These are phyloP conservation scores for Peromyscus aztecus DNA, from an alignment of 2,797 vertebrate genomes.

Conservation along the genomic window DNA sequence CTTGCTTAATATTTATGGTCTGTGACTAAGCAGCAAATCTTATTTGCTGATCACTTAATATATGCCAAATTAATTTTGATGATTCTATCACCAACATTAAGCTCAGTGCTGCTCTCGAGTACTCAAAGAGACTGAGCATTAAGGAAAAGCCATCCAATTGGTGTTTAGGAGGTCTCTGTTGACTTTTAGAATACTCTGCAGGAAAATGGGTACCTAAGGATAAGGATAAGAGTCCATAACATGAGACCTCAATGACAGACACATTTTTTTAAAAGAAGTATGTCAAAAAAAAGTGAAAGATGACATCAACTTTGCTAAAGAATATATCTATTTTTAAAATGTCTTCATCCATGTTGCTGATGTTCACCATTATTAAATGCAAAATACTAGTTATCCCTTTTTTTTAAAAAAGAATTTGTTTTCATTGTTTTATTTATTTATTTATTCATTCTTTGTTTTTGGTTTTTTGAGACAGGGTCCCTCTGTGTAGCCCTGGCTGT, in stretches of 20 bases:
- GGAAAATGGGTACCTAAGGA: background rate
- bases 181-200: slow-evolving; percentile 18
- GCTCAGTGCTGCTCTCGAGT: background rate
- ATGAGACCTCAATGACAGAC: background rate
- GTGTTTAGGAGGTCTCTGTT: background rate
- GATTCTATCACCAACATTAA: slow-evolving; percentile 59
- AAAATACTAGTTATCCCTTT: background rate
- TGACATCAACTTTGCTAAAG: background rate
- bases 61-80: slow-evolving; percentile 46
- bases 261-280: background rate
- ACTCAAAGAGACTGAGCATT: background rate
- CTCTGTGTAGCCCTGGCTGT: background rate
- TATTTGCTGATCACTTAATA: slow-evolving; percentile 32
- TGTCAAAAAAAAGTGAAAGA: background rate
- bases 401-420: background rate
- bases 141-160: slow-evolving; percentile 4
- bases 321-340: background rate
- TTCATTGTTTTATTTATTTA: background rate
- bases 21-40: slow-evolving; percentile 9
- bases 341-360: background rate
- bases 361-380: background rate
- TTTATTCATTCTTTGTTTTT: too few relatives aligned
- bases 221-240: background rate
- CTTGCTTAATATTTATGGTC: slow-evolving; percentile 55
- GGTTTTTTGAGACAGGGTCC: background rate